phyloP scores from a whole-genome alignment of 2,888 invertebrate species.

The Eupithecia inturbata region DNA sequence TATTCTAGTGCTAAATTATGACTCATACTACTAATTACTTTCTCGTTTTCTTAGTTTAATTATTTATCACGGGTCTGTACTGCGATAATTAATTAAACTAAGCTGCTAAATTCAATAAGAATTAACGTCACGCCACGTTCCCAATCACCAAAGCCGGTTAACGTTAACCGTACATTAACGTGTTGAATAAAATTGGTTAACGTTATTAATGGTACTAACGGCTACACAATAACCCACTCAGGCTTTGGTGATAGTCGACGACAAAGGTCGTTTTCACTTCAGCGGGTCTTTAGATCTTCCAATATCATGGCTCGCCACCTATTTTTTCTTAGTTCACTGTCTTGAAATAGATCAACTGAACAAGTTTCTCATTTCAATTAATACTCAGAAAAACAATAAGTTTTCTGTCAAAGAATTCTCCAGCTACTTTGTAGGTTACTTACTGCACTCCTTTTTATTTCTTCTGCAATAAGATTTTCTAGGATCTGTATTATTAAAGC shows the following conservation, averaged over 20 bases:
- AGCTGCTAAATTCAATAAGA: background rate
- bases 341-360: background rate
- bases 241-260: conserved; percentile 2
- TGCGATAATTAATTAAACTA: too few relatives aligned
- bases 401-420: background rate
- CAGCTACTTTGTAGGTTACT: background rate
- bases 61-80: background rate
- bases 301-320: conserved; percentile 8
- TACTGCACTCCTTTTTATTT: background rate
- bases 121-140: background rate
- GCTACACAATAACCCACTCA: conserved; percentile 42
- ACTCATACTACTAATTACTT: too few relatives aligned
- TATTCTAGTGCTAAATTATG: background rate
- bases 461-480: background rate
- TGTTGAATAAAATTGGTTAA: conserved; percentile 36
- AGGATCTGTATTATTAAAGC: background rate
- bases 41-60: background rate
- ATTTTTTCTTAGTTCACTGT: background rate
- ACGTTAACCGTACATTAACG: conserved; percentile 33
- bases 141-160: background rate
- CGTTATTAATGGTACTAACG: conserved; percentile 41
- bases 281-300: conserved; percentile 1
- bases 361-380: background rate
- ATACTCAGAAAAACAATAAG: background rate
- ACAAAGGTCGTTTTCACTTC: conserved; percentile 9